A percentile compares a stretch with the other conserved stretches of the same genome.
These are phyloP conservation scores for Pardosa pseudoannulata DNA, from an alignment of 2,888 invertebrate genomes.

Conservation along the genomic window DNA sequence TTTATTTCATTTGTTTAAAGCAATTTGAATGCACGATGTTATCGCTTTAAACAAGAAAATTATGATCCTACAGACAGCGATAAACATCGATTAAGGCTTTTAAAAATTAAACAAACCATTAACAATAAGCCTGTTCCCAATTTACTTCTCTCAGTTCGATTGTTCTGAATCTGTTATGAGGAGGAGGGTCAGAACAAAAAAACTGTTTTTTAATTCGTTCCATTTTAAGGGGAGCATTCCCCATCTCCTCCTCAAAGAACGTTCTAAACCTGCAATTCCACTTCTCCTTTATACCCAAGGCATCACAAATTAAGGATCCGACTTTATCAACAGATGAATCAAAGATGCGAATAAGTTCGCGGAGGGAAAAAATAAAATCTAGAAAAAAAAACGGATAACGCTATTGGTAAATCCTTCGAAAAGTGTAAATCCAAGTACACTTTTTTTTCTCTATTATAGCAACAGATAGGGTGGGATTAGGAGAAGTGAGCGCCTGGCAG, in stretches of 20 bases:
- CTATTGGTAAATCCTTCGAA: not conserved
- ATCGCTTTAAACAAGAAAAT: no score
- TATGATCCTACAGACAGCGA: no score
- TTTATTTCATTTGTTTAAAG: no score
- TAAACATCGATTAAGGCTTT: no score
- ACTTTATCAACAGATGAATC: not conserved
- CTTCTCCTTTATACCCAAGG: not conserved
- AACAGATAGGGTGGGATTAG: constrained; percentile 10
- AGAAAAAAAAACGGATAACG: not conserved
- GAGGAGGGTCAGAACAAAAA: not conserved
- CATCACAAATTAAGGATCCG: not conserved
- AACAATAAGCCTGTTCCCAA: no score
- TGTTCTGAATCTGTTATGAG: no score
- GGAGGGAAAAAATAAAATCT: not conserved
- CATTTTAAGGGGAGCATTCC: not conserved
- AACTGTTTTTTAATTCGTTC: not conserved
- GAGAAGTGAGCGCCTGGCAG: not conserved
- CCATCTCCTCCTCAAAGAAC: not conserved
- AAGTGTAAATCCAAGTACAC: not conserved
- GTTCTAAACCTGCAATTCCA: not conserved
- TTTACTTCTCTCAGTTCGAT: no score
- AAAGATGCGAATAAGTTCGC: not conserved
- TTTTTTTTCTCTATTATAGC: not conserved
- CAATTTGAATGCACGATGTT: no score
- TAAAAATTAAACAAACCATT: no score